Conservation (phyloP, 1,140 invertebrate genomes). For the Bombus confusus region DNA sequence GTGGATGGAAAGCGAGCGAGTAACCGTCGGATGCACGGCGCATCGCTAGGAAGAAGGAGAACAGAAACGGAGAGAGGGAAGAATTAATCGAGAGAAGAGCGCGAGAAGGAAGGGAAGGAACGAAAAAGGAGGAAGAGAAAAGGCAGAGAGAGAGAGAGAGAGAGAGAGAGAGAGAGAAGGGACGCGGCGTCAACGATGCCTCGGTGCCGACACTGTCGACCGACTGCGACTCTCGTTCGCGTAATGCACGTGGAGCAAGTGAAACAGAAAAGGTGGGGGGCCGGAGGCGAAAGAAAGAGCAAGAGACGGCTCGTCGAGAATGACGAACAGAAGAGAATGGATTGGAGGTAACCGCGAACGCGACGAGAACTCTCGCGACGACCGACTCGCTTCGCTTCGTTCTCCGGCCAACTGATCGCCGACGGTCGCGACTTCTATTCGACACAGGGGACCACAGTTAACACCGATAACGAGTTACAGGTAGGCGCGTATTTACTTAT, state of each 20-base stretch:
- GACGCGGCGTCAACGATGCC: slow-evolving; percentile 57
- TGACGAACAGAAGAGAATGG: slow-evolving; percentile 53
- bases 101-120: slow-evolving; percentile 33
- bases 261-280: slow-evolving; percentile 64
- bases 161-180: slow-evolving; percentile 12
- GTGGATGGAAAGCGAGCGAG: background rate
- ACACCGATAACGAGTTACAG: slow-evolving; percentile 72
- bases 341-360: slow-evolving; percentile 52
- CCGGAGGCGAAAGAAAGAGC: slow-evolving; percentile 53
- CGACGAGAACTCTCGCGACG: slow-evolving; percentile 44
- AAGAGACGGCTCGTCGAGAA: slow-evolving; percentile 32
- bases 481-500: slow-evolving; percentile 61
- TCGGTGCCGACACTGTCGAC: slow-evolving; percentile 42
- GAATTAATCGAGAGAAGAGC: slow-evolving; percentile 48
- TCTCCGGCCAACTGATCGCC: background rate
- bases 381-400: slow-evolving; percentile 9
- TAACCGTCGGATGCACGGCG: background rate
- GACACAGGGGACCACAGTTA: slow-evolving; percentile 41
- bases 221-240: slow-evolving; percentile 60
- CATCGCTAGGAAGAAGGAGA: slow-evolving; percentile 41
- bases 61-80: slow-evolving; percentile 12
- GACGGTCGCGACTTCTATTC: slow-evolving; percentile 21
- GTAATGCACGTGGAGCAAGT: slow-evolving; percentile 61
- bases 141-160: background rate
- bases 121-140: background rate